A percentile compares a stretch with the other conserved stretches of the same genome.
Conservation (phyloP, 1,140 invertebrate genomes). For the Drosophila ironensis region DNA sequence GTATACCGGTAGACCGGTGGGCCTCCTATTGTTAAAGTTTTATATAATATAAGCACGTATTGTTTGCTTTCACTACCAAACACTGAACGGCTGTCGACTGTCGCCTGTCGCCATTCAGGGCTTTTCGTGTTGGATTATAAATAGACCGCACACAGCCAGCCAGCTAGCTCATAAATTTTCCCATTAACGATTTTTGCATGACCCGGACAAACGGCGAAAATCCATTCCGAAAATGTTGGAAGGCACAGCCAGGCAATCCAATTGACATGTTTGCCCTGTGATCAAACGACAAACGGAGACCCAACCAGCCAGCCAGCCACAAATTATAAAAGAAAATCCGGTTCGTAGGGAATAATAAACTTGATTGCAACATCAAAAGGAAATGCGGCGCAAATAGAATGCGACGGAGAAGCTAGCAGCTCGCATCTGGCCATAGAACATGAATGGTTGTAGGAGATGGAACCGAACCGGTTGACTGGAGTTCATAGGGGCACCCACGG, state of each 20-base stretch:
- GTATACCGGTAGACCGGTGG: too few relatives aligned
- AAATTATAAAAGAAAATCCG: conserved; percentile 57
- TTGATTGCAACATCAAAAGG: conserved; percentile 66
- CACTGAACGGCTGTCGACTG: too few relatives aligned
- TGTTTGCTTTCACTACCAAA: not conserved
- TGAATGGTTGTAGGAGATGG: conserved; percentile 12
- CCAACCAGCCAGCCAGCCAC: conserved; percentile 3
- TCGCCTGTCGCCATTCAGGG: not conserved
- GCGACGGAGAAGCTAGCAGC: conserved; percentile 22
- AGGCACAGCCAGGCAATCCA: conserved; percentile 25
- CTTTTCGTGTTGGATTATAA: conserved; percentile 35
- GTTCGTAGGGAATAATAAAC: conserved; percentile 44
- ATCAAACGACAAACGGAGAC: conserved; percentile 12
- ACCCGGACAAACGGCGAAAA: conserved; percentile 34
- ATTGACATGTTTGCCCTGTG: conserved; percentile 43
- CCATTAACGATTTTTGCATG: conserved; percentile 52
- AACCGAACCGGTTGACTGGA: conserved; percentile 48
- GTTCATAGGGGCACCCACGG: conserved; percentile 51
- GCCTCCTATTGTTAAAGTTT: conserved; percentile 33
- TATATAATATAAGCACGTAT: conserved; percentile 28
- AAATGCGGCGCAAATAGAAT: conserved; percentile 39
- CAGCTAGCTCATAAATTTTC: conserved; percentile 40
- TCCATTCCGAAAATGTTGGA: conserved; percentile 22
- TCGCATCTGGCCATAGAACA: conserved; percentile 32
- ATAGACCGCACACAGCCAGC: conserved; percentile 2